Conservation (phyloP, 2,113 vertebrate species). For the Grus americana region DNA sequence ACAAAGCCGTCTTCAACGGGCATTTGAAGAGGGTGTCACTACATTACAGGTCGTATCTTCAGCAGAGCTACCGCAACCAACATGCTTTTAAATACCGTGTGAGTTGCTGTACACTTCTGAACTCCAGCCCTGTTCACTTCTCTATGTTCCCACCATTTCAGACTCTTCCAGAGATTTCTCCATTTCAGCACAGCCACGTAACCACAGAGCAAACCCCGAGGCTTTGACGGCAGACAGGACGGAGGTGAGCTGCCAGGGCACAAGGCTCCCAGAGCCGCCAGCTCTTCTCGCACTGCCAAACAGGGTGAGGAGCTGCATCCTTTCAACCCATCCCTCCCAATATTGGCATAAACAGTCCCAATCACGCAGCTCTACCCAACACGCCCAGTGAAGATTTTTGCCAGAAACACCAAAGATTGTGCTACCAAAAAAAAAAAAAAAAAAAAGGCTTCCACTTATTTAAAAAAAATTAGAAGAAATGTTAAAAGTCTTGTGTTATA, state of each 20-base stretch:
- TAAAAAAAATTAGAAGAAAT: not conserved
- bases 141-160: not conserved
- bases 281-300: not conserved
- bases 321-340: not conserved
- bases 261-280: not conserved
- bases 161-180: not conserved
- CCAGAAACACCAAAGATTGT: not conserved
- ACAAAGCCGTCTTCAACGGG: not conserved
- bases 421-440: not conserved
- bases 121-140: not conserved
- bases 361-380: not conserved
- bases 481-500: not conserved
- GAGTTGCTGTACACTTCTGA: not conserved
- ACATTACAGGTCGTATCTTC: not conserved
- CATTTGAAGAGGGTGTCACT: not conserved
- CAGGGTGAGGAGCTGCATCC: not conserved
- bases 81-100: accelerated
- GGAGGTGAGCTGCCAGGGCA: not conserved
- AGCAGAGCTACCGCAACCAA: not conserved
- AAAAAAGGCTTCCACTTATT: not conserved
- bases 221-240: not conserved
- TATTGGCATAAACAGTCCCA: not conserved
- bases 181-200: not conserved
- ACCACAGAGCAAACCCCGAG: not conserved
- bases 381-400: not conserved